These are phyloP conservation scores for Leptopilina syphax DNA, from an alignment of 2,888 invertebrate species.

Conservation along the genomic window DNA sequence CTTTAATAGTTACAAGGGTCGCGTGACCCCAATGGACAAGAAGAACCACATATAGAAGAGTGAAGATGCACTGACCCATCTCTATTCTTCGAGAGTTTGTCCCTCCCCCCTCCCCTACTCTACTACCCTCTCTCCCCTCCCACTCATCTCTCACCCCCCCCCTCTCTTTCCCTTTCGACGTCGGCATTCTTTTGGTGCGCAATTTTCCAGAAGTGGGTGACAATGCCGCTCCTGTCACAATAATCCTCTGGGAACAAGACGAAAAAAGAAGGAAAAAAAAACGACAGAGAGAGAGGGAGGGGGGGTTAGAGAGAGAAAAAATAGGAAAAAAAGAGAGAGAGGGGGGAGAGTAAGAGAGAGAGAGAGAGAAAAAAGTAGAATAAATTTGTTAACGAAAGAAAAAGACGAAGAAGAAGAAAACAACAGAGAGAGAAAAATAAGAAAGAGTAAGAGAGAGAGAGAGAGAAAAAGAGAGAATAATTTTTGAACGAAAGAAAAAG, in stretches of 20 bases:
- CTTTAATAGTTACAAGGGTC: constrained; percentile 4
- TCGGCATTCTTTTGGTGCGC: constrained; percentile 64
- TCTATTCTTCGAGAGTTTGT: constrained; percentile 44
- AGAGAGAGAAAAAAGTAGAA: too few species aligned
- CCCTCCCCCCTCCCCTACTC: constrained; percentile 39
- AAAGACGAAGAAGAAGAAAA: too few species aligned
- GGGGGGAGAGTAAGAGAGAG: too few species aligned
- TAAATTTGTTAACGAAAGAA: too few species aligned
- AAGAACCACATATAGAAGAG: background rate
- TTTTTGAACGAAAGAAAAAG: too few species aligned
- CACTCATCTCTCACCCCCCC: constrained; percentile 36
- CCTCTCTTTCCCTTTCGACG: too few species aligned
- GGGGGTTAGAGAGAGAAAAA: too few species aligned
- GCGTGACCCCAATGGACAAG: constrained; percentile 36
- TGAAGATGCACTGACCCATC: constrained; percentile 58
- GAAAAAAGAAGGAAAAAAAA: background rate
- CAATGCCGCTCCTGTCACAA: constrained; percentile 70
- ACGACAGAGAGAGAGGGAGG: background rate
- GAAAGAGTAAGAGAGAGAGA: background rate
- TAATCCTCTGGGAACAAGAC: constrained; percentile 57
- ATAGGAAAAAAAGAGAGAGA: too few species aligned
- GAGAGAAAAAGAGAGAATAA: too few species aligned
- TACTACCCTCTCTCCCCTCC: constrained; percentile 28
- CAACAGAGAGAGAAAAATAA: too few species aligned
- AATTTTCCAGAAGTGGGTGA: constrained; percentile 72